These are phyloP conservation scores for Entomobrya multifasciata DNA, from an alignment of 2,888 invertebrate species.

Conservation along the genomic window DNA sequence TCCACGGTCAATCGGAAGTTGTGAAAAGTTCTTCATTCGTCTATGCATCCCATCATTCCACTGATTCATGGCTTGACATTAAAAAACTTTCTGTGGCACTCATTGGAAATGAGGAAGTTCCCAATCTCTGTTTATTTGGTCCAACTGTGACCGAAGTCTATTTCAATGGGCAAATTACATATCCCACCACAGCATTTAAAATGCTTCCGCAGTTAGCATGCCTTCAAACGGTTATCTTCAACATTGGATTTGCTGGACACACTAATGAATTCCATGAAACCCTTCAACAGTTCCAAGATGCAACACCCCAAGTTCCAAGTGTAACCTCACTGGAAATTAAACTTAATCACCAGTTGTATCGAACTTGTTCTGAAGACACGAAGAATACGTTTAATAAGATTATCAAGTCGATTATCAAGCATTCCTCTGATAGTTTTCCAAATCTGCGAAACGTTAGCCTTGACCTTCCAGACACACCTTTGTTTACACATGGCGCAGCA, in stretches of 20 bases:
- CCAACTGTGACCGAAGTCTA: conserved; percentile 45
- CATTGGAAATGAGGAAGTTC: conserved; percentile 40
- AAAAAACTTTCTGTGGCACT: conserved; percentile 47
- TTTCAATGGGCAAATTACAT: conserved; percentile 60
- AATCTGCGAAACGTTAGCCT: conserved; percentile 18
- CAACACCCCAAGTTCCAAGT: conserved; percentile 31
- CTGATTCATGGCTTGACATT: conserved; percentile 44
- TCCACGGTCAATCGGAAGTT: conserved; percentile 51
- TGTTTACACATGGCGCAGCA: neutral
- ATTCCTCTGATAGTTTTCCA: conserved; percentile 51
- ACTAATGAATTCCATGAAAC: conserved; percentile 50
- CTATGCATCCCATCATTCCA: conserved; percentile 54
- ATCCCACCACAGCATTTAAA: conserved; percentile 40
- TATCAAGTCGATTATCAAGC: conserved; percentile 44
- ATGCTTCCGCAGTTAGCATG: conserved; percentile 34
- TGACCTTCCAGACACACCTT: conserved; percentile 27
- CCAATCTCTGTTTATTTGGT: conserved; percentile 33
- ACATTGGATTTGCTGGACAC: conserved; percentile 50
- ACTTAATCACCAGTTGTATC: conserved; percentile 43
- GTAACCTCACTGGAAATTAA: conserved; percentile 56
- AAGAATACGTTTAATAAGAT: conserved; percentile 17
- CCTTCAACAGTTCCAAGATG: neutral
- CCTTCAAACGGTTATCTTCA: conserved; percentile 36
- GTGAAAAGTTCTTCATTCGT: conserved; percentile 45
- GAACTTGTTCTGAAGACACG: neutral